Base-by-base conservation (phyloP, 2,113 vertebrate genomes). In the Heloderma charlesbogerti region DNA sequence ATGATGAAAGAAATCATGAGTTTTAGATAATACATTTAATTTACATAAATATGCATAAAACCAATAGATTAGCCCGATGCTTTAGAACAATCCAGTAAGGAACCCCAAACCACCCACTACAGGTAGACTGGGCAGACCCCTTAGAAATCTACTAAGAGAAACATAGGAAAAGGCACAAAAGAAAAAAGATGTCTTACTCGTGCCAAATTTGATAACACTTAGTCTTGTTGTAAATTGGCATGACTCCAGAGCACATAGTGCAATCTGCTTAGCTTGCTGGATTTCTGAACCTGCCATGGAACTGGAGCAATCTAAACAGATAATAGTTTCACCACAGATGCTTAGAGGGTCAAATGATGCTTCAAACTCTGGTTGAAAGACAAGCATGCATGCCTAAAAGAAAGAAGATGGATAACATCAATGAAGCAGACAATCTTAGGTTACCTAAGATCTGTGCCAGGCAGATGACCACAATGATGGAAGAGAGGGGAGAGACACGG, bases 341-440 rank as follows among this genome's bases (percentile, higher is more conserved):
- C 84, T 81, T 6, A 51, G 29, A 1, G 85, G 93, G 37, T 88
- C 43, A 57, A 91, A 40, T 2, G 45, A 1, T 45, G 57, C n/a
- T 29, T 95, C 90, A 85, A 99, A 98, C 48, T 98, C 89, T 12
- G 98, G 97, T 84, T 98, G 98, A 96, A 99, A 99, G 60, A 99
- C 98, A 89, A 99, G 94, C 98, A 98, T 98, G 94, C 98, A 98
- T 88, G 98, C 98, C 98, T 99, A 77, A 1, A 90, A 94, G 90
- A 81, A 66, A 91, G 22, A 92, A 88, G 90, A 92, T 82, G 40
- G 89, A 27, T 63, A 89, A 77, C 10, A 60, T 90, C 8, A 89
- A 20, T 0, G 0, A 74, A 91, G 34, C 4, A 20, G 43, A 84
- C 10, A 89, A 86, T 80, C n/a, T 37, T 3, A 12, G 66, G 15